Evolutionary conservation across 2,888 invertebrate genomes (phyloP), one percentile per base, ranked within the genome.

Genomic region (Pseudococcus jackbeardsleyi): DNA sequence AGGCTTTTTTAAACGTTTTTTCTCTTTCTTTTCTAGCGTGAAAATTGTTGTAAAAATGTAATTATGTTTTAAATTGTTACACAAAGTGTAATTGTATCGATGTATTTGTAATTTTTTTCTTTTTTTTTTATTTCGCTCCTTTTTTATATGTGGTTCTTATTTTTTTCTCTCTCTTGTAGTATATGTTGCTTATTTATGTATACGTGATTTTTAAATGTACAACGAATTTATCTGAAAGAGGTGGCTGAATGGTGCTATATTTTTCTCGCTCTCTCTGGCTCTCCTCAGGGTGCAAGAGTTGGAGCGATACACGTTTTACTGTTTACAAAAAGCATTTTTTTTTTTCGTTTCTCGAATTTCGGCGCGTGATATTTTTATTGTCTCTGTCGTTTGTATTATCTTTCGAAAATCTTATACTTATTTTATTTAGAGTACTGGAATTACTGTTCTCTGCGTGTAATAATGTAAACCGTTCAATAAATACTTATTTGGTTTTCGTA

Each of bases 71-170:
- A 59, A 54, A 59, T 72, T 79, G 79, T 46, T 82, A 82, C 79
- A 82, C 79, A 42, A 82, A 82, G 79, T 82, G 79, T 33, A 33
- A 33, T 33, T 33, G 26, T 82, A 82, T 46, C 9, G 79, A 82
- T 82, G 33, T 33, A 82, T 82, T 82, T 77, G 17, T 82, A 46
- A 72, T 33, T 82, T n/a, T 82, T 82, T 46, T 33, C 17, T 3
- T 82, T 82, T 42, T 79, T 82, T 82, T 82, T 77, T n/a, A 77
- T 77, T 77, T 79, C 19, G 79, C 46, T 82, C 72, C 79, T 46
- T 82, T 82, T 82, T 82, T 82, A 82, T 46, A 46, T 46, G 33
- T 77, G 39, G 39, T 77, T 72, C 50, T 50, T 72, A 11, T 15
- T 9, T 19, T 82, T 46, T 46, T 19, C 26, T 33, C 26, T 46